These are phyloP conservation scores for Pseudorasbora parva DNA, from an alignment of 2,113 vertebrate species.

Conservation along the genomic window DNA sequence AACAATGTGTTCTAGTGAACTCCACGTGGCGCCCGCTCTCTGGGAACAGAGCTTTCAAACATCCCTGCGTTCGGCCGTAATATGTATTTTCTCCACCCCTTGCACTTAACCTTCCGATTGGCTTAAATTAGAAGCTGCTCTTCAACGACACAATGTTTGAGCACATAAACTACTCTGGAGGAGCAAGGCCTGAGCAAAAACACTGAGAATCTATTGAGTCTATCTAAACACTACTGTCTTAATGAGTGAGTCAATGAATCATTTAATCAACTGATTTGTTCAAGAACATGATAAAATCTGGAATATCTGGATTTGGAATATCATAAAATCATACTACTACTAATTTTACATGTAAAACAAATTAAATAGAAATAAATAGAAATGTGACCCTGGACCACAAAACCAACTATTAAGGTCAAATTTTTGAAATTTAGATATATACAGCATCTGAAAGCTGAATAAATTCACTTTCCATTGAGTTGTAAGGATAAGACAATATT, in stretches of 20 bases:
- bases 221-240: background rate
- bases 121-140: constrained; percentile 27
- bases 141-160: constrained; percentile 16
- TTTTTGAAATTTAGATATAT: too few species aligned
- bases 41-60: constrained; percentile 40
- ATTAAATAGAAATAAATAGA: too few species aligned
- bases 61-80: constrained; percentile 19
- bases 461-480: too few species aligned
- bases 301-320: too few species aligned
- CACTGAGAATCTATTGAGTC: constrained; percentile 11
- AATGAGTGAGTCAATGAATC: background rate
- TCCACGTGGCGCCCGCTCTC: constrained; percentile 60
- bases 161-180: background rate
- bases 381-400: background rate
- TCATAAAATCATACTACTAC: too few species aligned
- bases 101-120: constrained; percentile 36
- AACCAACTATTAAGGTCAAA: too few species aligned
- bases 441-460: too few species aligned
- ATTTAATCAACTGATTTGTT: background rate
- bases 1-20: constrained; percentile 51
- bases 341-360: background rate
- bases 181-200: background rate
- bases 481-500: too few species aligned
- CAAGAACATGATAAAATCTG: too few species aligned
- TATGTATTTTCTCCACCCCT: constrained; percentile 45